Conservation (phyloP, 2,888 invertebrate species). For the Microchrysa polita region DNA sequence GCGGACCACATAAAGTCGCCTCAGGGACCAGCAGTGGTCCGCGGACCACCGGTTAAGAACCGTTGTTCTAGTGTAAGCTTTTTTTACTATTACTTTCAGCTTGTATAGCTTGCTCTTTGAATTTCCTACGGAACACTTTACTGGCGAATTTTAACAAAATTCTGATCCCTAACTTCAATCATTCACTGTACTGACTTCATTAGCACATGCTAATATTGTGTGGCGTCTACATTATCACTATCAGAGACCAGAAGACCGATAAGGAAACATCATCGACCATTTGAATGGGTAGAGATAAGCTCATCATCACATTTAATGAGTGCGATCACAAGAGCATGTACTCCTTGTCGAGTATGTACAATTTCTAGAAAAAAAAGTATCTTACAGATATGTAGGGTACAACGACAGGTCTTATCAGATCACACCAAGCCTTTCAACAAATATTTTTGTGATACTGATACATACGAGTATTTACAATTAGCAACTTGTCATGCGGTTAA, state of each 20-base stretch:
- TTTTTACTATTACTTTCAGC: no score
- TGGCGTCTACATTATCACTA: slow-evolving; percentile 31
- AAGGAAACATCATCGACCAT: background rate
- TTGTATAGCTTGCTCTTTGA: no score
- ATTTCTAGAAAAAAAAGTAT: background rate
- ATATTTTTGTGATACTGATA: slow-evolving; percentile 29
- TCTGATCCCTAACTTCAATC: background rate
- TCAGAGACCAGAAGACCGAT: slow-evolving; percentile 17
- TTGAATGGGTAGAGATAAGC: background rate
- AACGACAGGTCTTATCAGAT: no score
- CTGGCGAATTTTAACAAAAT: no score
- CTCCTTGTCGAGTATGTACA: background rate
- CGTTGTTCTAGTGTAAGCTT: no score
- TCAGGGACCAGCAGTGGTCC: no score
- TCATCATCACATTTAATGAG: background rate
- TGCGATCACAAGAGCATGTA: background rate
- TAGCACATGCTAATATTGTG: background rate
- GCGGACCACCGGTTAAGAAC: no score
- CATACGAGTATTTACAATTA: slow-evolving; percentile 33
- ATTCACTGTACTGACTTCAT: background rate
- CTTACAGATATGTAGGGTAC: slow-evolving; percentile 1
- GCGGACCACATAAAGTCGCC: no score
- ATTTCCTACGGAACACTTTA: no score
- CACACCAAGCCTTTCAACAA: slow-evolving; percentile 8
- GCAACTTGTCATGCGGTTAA: slow-evolving; percentile 27